A percentile compares a stretch with the other conserved stretches of the same genome.
phyloP scores from a whole-genome alignment of 2,888 invertebrate species.

The Acanthosepion esculentum region DNA sequence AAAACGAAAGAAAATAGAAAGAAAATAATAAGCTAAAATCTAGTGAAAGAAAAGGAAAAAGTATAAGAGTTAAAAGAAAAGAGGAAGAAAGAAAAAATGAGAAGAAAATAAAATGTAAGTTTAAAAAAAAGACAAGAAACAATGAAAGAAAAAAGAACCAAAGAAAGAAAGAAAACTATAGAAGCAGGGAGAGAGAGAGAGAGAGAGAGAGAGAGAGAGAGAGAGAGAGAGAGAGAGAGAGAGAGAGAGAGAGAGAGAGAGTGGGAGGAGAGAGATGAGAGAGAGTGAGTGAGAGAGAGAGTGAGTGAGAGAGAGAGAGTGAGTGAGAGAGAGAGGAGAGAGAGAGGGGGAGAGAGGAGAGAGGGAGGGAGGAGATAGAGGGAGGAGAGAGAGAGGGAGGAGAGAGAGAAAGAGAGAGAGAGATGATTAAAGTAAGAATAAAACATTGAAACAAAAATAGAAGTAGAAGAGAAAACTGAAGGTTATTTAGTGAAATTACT shows the following conservation, averaged over 20 bases:
- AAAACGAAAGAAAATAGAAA: background rate
- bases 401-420: too few relatives aligned
- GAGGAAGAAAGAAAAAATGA: background rate
- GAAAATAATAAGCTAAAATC: background rate
- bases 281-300: too few relatives aligned
- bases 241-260: too few relatives aligned
- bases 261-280: too few relatives aligned
- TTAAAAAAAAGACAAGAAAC: background rate
- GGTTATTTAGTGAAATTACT: too few relatives aligned
- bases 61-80: too few relatives aligned
- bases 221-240: accelerated
- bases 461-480: too few relatives aligned
- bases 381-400: too few relatives aligned
- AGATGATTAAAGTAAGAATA: background rate
- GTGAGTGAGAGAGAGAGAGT: accelerated
- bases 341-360: background rate
- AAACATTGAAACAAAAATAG: too few relatives aligned
- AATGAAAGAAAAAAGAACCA: background rate
- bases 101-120: background rate
- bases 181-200: background rate
- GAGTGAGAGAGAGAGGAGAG: background rate
- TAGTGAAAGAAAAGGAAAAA: background rate
- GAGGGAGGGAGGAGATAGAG: accelerated
- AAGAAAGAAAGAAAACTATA: background rate
- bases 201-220: background rate